phyloP scores from a whole-genome alignment of 2,113 vertebrate species.

The Vidua chalybeata region DNA sequence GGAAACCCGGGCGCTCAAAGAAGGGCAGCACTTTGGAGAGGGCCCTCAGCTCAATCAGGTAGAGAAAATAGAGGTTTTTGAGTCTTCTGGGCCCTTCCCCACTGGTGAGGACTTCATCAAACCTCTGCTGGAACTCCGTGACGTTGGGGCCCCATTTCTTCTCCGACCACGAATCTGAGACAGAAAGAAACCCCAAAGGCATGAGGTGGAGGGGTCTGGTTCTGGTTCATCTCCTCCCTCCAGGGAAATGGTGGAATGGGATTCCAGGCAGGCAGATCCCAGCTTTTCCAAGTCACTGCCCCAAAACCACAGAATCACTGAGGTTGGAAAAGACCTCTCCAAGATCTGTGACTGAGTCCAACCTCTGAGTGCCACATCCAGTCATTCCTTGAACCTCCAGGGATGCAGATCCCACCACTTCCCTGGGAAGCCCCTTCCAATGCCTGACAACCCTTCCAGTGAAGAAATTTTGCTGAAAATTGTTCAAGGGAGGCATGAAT shows the following conservation, averaged over 20 bases:
- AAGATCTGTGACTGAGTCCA: background rate
- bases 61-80: conserved; percentile 93
- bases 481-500: background rate
- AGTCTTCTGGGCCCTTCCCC: conserved; percentile 90
- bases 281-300: background rate
- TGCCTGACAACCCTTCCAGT: background rate
- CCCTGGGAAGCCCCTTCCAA: background rate
- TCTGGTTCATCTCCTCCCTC: background rate
- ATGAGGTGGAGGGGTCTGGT: accelerated
- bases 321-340: background rate
- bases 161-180: conserved; percentile 86
- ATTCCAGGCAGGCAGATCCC: background rate
- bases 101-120: conserved; percentile 84
- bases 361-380: background rate
- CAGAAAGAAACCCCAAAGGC: background rate
- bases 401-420: background rate
- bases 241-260: accelerated
- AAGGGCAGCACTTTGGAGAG: conserved; percentile 89
- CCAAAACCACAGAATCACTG: background rate
- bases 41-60: conserved; percentile 90
- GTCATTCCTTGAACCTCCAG: background rate
- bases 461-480: background rate
- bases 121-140: conserved; percentile 88
- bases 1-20: conserved; percentile 83
- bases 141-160: conserved; percentile 90